A percentile compares a stretch with the other conserved stretches of the same genome.
These are phyloP conservation scores for Strigops habroptila DNA, from an alignment of 2,113 vertebrate genomes.

Conservation along the genomic window DNA sequence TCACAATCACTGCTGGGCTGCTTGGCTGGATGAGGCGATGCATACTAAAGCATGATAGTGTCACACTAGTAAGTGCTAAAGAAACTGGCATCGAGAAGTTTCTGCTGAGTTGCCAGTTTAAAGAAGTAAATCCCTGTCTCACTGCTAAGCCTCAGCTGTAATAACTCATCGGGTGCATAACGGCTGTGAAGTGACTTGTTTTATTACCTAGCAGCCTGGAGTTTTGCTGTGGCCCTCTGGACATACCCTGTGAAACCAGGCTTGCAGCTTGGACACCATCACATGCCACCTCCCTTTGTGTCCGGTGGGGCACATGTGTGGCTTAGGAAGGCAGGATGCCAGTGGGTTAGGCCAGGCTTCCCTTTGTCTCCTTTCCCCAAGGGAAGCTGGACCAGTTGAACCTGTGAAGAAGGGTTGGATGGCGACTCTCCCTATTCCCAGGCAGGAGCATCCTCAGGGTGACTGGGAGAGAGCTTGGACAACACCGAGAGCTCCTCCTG, in stretches of 20 bases:
- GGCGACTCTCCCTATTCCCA: not conserved
- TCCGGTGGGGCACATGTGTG: accelerated
- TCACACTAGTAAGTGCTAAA: not conserved
- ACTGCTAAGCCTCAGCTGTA: not conserved
- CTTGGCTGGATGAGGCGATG: not conserved
- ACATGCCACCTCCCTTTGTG: not conserved
- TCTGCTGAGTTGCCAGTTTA: not conserved
- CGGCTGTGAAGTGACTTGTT: not conserved
- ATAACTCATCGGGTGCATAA: not conserved
- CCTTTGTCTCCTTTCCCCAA: not conserved
- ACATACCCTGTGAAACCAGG: not conserved
- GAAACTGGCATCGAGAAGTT: not conserved
- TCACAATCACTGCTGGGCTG: accelerated
- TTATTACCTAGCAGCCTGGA: not conserved
- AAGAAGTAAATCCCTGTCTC: not conserved
- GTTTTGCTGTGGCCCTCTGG: not conserved
- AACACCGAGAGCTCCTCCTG: not conserved
- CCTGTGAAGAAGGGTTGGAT: not conserved
- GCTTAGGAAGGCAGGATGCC: not conserved
- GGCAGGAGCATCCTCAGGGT: not conserved
- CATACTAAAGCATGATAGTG: accelerated
- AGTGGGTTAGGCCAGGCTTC: not conserved
- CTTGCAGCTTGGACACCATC: not conserved
- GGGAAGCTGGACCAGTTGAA: not conserved
- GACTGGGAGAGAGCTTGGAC: not conserved